Evolutionary conservation across 2,113 vertebrate genomes (phyloP).

Genomic region (Forbesichthys papilliferus): DNA sequence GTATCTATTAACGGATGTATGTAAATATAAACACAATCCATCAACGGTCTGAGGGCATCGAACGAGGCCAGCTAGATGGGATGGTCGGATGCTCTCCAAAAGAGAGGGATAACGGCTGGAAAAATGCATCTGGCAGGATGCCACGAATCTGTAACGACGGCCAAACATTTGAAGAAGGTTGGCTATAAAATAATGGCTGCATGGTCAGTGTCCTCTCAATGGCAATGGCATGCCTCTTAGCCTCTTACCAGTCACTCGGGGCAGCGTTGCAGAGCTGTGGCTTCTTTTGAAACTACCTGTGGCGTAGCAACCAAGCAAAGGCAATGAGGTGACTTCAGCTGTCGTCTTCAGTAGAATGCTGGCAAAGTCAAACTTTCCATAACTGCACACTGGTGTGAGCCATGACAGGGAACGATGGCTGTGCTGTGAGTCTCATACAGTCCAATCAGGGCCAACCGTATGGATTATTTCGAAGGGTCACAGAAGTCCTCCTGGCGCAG

Average conservation of each 20-base stretch:
- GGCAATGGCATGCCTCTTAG: constrained; percentile 17
- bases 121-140: constrained; percentile 33
- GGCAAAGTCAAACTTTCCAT: constrained; percentile 42
- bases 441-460: constrained; percentile 11
- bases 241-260: not conserved
- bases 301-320: constrained; percentile 28
- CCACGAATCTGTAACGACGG: constrained; percentile 30
- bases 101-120: constrained; percentile 13
- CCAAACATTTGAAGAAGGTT: constrained; percentile 15
- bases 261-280: not conserved
- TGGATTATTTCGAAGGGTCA: constrained; percentile 63
- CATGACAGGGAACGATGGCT: constrained; percentile 9
- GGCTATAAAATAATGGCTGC: not conserved
- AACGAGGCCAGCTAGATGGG: constrained; percentile 23
- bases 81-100: constrained; percentile 14
- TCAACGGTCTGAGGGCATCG: constrained; percentile 50
- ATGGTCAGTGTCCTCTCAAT: constrained; percentile 41
- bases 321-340: constrained; percentile 32
- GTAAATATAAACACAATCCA: constrained; percentile 62
- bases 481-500: constrained; percentile 32
- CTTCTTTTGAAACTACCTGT: constrained; percentile 17
- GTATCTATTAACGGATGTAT: no score
- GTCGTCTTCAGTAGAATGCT: constrained; percentile 40
- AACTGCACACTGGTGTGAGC: constrained; percentile 18
- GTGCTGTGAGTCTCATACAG: constrained; percentile 17